Percentiles rank a stretch among this genome's conserved stretches.
Conservation (phyloP, 2,797 vertebrate species). For the Lophotriccus pileatus region DNA sequence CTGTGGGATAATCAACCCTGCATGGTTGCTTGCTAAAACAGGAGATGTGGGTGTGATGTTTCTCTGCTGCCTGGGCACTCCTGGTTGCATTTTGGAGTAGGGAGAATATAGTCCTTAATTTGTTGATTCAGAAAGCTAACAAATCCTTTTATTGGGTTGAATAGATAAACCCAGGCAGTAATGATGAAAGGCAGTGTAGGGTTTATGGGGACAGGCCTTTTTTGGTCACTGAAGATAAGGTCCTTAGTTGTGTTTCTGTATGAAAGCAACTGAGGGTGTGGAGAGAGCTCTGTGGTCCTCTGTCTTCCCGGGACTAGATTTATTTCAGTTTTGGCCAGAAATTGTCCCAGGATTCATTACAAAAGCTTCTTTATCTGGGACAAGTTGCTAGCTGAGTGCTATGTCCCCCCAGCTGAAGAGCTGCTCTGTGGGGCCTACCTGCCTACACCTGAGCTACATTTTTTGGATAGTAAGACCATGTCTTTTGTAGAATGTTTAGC, state of each 20-base stretch:
- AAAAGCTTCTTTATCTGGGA: background rate
- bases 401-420: background rate
- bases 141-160: background rate
- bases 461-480: background rate
- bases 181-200: fast-evolving
- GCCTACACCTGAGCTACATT: background rate
- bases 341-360: background rate
- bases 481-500: background rate
- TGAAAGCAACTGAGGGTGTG: background rate
- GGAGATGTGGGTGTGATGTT: fast-evolving
- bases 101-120: background rate
- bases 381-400: background rate
- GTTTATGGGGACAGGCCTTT: background rate
- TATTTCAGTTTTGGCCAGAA: background rate
- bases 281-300: background rate
- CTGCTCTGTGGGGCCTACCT: background rate
- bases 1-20: background rate
- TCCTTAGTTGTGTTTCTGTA: background rate
- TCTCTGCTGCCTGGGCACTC: background rate
- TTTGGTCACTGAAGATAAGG: background rate
- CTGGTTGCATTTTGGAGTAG: background rate
- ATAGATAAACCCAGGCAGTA: background rate
- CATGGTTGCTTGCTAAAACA: background rate
- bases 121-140: background rate
- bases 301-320: background rate